phyloP scores from a whole-genome alignment of 2,888 invertebrate species.

The Melinaea marsaeus region DNA sequence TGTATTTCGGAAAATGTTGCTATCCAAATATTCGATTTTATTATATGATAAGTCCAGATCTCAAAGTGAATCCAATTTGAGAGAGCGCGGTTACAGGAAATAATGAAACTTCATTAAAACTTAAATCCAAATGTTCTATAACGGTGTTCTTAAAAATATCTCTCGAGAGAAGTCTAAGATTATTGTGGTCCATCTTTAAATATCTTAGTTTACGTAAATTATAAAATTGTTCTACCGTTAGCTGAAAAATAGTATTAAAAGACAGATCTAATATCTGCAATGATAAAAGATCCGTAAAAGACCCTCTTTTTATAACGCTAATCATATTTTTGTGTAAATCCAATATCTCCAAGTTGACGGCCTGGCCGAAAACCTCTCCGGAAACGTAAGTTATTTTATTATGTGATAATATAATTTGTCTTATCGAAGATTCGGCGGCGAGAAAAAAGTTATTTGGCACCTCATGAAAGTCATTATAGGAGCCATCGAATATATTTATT shows the following conservation, averaged over 20 bases:
- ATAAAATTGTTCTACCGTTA: conserved; percentile 89
- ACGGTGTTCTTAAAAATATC: conserved; percentile 89
- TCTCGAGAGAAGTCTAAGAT: conserved; percentile 84
- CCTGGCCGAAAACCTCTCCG: conserved; percentile 85
- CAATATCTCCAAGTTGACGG: conserved; percentile 83
- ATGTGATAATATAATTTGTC: conserved; percentile 84
- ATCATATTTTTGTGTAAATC: conserved; percentile 87
- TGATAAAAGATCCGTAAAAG: conserved; percentile 85
- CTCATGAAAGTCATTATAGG: conserved; percentile 81
- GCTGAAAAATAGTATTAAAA: conserved; percentile 84
- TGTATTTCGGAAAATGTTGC: conserved; percentile 90
- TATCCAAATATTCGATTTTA: conserved; percentile 90
- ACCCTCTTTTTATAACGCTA: conserved; percentile 83
- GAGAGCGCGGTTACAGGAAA: conserved; percentile 87
- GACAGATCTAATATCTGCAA: conserved; percentile 89
- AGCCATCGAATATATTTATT: conserved; percentile 83
- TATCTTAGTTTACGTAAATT: conserved; percentile 85
- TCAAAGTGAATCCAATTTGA: conserved; percentile 87
- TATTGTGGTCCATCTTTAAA: conserved; percentile 84
- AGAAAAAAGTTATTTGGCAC: conserved; percentile 82
- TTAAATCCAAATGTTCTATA: conserved; percentile 88
- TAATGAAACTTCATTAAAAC: conserved; percentile 86
- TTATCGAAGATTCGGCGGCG: conserved; percentile 80
- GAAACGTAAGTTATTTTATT: conserved; percentile 85
- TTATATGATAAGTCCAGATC: conserved; percentile 88